phyloP scores from a whole-genome alignment of 30 jellyfish, hydroid and myxozoan species.

The Aurelia coerulea region DNA sequence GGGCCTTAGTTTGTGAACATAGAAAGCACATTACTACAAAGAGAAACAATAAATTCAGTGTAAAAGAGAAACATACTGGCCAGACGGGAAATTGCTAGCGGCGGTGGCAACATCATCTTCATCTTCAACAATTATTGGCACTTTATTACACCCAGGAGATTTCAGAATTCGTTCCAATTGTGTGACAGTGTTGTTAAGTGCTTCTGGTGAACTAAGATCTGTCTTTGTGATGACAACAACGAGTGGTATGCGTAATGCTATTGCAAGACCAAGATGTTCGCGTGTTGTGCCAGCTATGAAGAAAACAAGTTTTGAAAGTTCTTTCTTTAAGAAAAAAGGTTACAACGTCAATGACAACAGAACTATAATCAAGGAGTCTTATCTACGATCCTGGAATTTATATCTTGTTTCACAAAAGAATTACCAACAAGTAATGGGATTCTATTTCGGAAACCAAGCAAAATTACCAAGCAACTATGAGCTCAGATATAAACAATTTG shows the following conservation, averaged over 20 bases:
- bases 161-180: constrained; percentile 91
- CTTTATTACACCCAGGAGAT: constrained; percentile 89
- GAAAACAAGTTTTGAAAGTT: neutral
- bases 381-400: too few relatives aligned
- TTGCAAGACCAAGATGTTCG: constrained; percentile 98
- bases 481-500: too few relatives aligned
- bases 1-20: too few relatives aligned
- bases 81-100: constrained; percentile 87
- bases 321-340: too few relatives aligned
- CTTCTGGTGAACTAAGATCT: constrained; percentile 75
- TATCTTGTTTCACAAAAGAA: too few relatives aligned
- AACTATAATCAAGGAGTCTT: too few relatives aligned
- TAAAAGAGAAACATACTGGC: constrained; percentile 76
- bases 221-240: constrained; percentile 87
- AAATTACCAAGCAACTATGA: too few relatives aligned
- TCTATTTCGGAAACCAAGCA: too few relatives aligned
- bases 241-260: constrained; percentile 92
- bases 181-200: constrained; percentile 60
- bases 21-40: too few relatives aligned
- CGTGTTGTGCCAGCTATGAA: constrained; percentile 96
- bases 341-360: too few relatives aligned
- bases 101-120: constrained; percentile 88
- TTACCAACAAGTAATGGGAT: too few relatives aligned
- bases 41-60: too few relatives aligned
- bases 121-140: constrained; percentile 84